Conservation (phyloP, 2,113 vertebrate genomes). For the Stigmatopora argus region DNA sequence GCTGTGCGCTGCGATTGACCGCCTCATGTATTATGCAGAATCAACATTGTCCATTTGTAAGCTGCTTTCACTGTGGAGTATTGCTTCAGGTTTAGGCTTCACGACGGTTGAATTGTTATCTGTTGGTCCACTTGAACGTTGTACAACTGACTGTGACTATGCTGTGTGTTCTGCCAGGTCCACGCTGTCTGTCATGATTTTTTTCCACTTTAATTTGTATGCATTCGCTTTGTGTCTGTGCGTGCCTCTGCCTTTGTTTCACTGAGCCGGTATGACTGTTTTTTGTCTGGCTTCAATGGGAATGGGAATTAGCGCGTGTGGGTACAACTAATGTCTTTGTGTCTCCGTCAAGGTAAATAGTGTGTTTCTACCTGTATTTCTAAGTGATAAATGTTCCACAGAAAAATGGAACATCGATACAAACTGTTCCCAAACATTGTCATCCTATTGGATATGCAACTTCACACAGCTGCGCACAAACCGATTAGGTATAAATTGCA, state of each 20-base stretch:
- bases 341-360: slow-evolving; percentile 5
- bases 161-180: slow-evolving; percentile 34
- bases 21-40: slow-evolving; percentile 9
- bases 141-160: slow-evolving; percentile 16
- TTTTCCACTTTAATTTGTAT: slow-evolving; percentile 11
- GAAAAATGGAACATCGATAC: slow-evolving; percentile 15
- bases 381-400: slow-evolving; percentile 13
- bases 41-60: slow-evolving; percentile 24
- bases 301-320: slow-evolving; percentile 20
- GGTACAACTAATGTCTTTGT: slow-evolving; percentile 30
- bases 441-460: slow-evolving; percentile 23
- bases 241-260: slow-evolving; percentile 24
- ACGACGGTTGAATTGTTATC: slow-evolving; percentile 18
- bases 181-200: slow-evolving; percentile 35
- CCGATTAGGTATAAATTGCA: not conserved
- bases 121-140: slow-evolving; percentile 7
- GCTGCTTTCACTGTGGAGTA: slow-evolving; percentile 11
- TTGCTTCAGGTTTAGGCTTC: slow-evolving; percentile 12
- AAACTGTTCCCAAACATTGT: slow-evolving; percentile 23
- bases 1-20: slow-evolving; percentile 20
- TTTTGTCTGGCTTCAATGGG: slow-evolving; percentile 32
- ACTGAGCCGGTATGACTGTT: slow-evolving; percentile 15
- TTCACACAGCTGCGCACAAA: slow-evolving; percentile 13
- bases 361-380: slow-evolving; percentile 4
- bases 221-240: slow-evolving; percentile 32